Percentiles rank a stretch among this genome's conserved stretches.
These are phyloP conservation scores for Riparia riparia DNA, from an alignment of 2,113 vertebrate genomes.

Conservation along the genomic window DNA sequence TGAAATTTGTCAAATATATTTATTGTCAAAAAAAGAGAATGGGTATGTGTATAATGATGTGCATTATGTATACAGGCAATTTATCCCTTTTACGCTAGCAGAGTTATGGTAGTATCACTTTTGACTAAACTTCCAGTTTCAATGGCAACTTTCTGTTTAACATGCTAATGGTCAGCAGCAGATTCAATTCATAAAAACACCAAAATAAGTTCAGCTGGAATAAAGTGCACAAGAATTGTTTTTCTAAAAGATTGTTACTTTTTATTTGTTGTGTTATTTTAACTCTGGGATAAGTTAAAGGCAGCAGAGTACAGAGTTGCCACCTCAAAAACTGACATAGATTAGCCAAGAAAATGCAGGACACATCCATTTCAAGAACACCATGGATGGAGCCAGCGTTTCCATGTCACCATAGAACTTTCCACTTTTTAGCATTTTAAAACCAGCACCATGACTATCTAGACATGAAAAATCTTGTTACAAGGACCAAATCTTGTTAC, in stretches of 20 bases:
- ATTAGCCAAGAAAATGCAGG: not conserved
- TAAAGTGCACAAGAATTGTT: not conserved
- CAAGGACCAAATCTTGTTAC: not conserved
- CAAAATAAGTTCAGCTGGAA: not conserved
- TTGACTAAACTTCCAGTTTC: not conserved
- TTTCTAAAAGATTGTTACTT: not conserved
- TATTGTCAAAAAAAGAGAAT: not conserved
- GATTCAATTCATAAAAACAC: not conserved
- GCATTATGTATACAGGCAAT: not conserved
- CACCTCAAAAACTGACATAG: not conserved
- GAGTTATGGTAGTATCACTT: not conserved
- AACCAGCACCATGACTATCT: not conserved
- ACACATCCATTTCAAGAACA: fast-evolving
- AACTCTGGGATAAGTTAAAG: not conserved
- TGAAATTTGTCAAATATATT: not conserved
- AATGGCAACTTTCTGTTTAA: not conserved
- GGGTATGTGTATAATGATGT: not conserved
- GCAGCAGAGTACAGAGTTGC: not conserved
- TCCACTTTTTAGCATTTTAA: not conserved
- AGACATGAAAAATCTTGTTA: not conserved
- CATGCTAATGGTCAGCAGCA: not conserved
- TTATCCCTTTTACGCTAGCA: not conserved
- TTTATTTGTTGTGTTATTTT: not conserved
- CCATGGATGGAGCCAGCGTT: not conserved
- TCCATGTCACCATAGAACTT: not conserved